These are phyloP conservation scores for Calyptommatus sinebrachiatus DNA, from an alignment of 2,113 vertebrate genomes.

Conservation along the genomic window DNA sequence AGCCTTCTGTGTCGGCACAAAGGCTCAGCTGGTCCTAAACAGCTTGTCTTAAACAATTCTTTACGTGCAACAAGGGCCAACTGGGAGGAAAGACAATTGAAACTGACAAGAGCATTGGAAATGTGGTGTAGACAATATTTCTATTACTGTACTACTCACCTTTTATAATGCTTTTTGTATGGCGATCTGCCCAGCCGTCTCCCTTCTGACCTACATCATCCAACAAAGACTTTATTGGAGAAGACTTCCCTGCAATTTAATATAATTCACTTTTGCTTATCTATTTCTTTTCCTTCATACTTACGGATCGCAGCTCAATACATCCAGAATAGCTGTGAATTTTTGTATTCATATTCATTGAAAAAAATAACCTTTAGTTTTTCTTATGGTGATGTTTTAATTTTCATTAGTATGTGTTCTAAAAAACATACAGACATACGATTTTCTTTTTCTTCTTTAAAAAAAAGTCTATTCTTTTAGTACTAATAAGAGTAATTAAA, in stretches of 20 bases:
- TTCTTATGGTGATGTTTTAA: not conserved
- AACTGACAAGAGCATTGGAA: conserved; percentile 15
- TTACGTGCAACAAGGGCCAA: conserved; percentile 31
- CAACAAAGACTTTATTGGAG: not conserved
- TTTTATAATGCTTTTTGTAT: not conserved
- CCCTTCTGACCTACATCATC: not conserved
- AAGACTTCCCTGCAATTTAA: not conserved
- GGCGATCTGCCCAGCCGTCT: not conserved
- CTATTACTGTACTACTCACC: conserved; percentile 17
- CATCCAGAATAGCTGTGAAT: not conserved
- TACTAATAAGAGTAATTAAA: too few species aligned
- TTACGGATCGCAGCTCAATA: not conserved
- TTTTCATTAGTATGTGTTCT: too few species aligned
- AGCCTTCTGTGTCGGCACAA: conserved; percentile 41
- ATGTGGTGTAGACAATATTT: not conserved
- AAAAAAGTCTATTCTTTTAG: too few species aligned
- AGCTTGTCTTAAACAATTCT: conserved; percentile 5
- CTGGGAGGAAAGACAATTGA: conserved; percentile 18
- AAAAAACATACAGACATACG: too few species aligned
- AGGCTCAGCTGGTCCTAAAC: conserved; percentile 38
- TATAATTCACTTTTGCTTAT: not conserved
- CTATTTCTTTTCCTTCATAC: not conserved
- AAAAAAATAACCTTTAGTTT: not conserved
- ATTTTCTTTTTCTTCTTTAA: too few species aligned
- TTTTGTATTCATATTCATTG: not conserved